phyloP scores from a whole-genome alignment of 2,888 invertebrate genomes.

The Phorcus lineatus region DNA sequence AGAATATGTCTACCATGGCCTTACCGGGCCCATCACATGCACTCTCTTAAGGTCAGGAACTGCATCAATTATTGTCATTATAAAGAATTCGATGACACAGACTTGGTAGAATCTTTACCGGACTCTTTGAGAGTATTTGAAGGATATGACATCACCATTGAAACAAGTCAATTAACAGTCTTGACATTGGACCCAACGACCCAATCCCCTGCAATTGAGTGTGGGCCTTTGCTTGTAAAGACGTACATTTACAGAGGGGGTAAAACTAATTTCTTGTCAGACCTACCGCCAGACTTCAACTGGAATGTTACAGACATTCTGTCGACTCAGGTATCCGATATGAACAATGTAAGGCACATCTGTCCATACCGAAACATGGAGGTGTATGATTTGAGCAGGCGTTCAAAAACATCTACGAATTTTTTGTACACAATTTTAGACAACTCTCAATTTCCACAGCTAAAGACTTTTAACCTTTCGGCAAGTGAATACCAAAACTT shows the following conservation, averaged over 20 bases:
- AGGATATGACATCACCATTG: background rate
- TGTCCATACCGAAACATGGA: background rate
- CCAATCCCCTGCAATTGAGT: background rate
- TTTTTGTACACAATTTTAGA: background rate
- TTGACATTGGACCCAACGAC: background rate
- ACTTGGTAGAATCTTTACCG: background rate
- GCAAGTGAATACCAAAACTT: slow-evolving; percentile 31
- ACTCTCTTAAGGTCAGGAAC: slow-evolving; percentile 36
- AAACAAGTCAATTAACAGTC: background rate
- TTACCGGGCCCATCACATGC: slow-evolving; percentile 36
- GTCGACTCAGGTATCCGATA: background rate
- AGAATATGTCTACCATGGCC: slow-evolving; percentile 43
- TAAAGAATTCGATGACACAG: slow-evolving; percentile 32
- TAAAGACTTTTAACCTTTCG: slow-evolving; percentile 37
- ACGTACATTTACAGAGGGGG: background rate
- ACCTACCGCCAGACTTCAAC: background rate
- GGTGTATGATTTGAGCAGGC: background rate
- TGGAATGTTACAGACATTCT: background rate
- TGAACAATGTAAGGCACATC: background rate
- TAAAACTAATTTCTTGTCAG: background rate
- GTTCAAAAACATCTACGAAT: background rate
- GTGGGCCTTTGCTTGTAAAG: background rate
- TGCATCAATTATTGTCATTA: slow-evolving; percentile 37
- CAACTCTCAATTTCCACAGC: slow-evolving; percentile 8
- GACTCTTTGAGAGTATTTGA: background rate